A percentile compares a stretch with the other conserved stretches of the same genome.
Evolutionary conservation across 2,113 vertebrate genomes (phyloP).

Genomic region (Mustelus asterias): DNA sequence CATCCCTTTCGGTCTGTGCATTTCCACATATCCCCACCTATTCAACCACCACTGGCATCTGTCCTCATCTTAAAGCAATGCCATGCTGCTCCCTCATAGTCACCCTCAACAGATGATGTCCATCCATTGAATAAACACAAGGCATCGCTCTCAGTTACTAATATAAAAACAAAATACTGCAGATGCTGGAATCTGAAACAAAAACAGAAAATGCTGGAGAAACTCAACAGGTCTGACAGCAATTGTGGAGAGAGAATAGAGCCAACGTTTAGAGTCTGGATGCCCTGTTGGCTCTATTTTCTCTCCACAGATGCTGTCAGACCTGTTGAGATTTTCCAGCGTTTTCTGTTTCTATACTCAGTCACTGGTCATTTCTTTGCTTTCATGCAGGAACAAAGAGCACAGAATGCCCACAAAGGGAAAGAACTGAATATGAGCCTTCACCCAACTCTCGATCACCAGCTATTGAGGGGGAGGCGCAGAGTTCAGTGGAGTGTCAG

Average conservation of each 20-base stretch:
- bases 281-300: too few species aligned
- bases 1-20: too few species aligned
- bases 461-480: not conserved
- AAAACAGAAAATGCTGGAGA: too few species aligned
- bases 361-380: not conserved
- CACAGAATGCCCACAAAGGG: not conserved
- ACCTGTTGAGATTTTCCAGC: too few species aligned
- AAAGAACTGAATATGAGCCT: not conserved
- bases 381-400: not conserved
- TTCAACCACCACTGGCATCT: not conserved
- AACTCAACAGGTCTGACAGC: too few species aligned
- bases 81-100: not conserved
- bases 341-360: too few species aligned
- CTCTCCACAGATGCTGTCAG: too few species aligned
- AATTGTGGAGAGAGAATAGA: too few species aligned
- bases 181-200: too few species aligned
- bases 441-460: not conserved
- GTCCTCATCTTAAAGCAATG: not conserved
- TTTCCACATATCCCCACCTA: not conserved
- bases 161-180: too few species aligned
- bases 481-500: not conserved
- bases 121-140: not conserved
- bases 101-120: not conserved
- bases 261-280: too few species aligned
- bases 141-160: not conserved